Base-by-base conservation (phyloP, 2,113 vertebrate species). In the Chitala chitala region DNA sequence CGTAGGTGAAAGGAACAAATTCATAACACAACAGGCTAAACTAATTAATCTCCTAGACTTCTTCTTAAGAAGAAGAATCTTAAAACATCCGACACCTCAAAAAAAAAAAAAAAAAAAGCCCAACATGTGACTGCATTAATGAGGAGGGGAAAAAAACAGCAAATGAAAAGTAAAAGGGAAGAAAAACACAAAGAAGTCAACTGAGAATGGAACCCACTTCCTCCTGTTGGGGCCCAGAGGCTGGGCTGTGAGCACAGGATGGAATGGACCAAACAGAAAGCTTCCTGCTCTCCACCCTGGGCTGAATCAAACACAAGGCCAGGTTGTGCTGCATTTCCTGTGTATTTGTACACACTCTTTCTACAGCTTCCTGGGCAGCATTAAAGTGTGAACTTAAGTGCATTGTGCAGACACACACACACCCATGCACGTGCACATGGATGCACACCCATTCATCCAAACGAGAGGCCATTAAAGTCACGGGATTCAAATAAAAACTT, bases 191-290 rank as follows among this genome's bases (percentile, higher is more conserved):
- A 68, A 68, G 40, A 10, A 5, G 64, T 36, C 22, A 24, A n/a
- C 33, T 29, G 40, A 38, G 64, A 44, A 22, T 46, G 42, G 64
- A 46, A 53, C 5, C 68, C 46, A 69, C 68, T 69, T 69, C 68
- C 68, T 69, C 48, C 68, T 48, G n/a, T 6, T 29, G 24, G 17
- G 68, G 26, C 29, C 42, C 22, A 38, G 59, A 63, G 29, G n/a
- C 6, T 0, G 13, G 8, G 42, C 17, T 15, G 17, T 3, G 40
- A 68, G n/a, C 48, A 15, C 48, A 48, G 64, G n/a, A 38, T 42
- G 40, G 63, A 9, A 48, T 26, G 5, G 22, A 68, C 12, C 64
- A 22, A 8, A 26, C 20, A 12, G 2, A 6, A 12, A 1, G 3
- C 13, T 44, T 66, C 22, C 64, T 40, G 2, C 12, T 17, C 5